Percentiles rank a stretch among this genome's conserved stretches.
Conservation (phyloP, 2,888 invertebrate genomes). For the Acanthosepion lycidas region DNA sequence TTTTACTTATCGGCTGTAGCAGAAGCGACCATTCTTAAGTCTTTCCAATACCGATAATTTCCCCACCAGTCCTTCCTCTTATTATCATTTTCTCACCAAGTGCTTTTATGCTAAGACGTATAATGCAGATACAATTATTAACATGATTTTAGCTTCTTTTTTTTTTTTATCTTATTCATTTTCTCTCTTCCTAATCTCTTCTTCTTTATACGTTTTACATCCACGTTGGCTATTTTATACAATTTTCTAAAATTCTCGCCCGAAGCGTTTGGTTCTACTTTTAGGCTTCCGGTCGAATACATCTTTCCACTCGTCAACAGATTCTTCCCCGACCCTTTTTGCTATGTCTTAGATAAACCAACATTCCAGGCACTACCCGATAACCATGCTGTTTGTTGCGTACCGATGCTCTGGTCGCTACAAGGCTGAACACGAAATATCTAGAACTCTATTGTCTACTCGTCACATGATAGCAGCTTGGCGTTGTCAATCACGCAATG, state of each 20-base stretch:
- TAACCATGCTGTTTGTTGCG: not conserved
- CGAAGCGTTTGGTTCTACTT: not conserved
- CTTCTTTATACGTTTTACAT: too few species aligned
- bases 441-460: not conserved
- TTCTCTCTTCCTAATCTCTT: too few species aligned
- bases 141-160: too few species aligned
- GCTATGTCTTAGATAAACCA: not conserved
- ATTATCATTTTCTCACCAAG: not conserved
- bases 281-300: not conserved
- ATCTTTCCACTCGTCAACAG: not conserved
- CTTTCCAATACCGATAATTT: too few species aligned
- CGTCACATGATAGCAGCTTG: conserved; percentile 33
- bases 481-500: not conserved
- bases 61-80: too few species aligned
- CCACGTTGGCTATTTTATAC: too few species aligned
- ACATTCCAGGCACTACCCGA: not conserved
- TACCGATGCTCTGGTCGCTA: not conserved
- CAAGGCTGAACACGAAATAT: not conserved
- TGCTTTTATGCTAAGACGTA: too few species aligned
- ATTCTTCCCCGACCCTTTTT: not conserved
- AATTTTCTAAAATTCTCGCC: not conserved
- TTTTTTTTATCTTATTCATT: too few species aligned
- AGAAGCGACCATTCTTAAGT: too few species aligned
- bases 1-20: too few species aligned
- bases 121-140: too few species aligned